Percentiles rank a stretch among this genome's conserved stretches.
These are phyloP conservation scores for Toxotes chatareus DNA, from an alignment of 2,113 vertebrate genomes.

Conservation along the genomic window DNA sequence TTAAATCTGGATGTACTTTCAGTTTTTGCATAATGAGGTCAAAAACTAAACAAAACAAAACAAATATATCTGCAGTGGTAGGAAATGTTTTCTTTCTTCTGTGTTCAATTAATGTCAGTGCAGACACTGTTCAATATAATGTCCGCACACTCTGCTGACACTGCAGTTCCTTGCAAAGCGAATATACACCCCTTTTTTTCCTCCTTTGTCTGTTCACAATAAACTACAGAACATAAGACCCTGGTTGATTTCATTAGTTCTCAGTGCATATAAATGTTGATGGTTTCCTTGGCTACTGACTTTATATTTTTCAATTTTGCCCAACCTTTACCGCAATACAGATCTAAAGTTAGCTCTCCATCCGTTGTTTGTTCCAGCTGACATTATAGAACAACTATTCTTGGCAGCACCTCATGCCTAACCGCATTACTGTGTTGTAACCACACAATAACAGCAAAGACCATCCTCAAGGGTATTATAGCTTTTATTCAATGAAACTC, in stretches of 20 bases:
- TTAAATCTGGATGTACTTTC: slow-evolving; percentile 31
- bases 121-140: slow-evolving; percentile 11
- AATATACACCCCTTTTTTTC: background rate
- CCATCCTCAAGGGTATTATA: background rate
- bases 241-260: slow-evolving; percentile 14
- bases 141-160: slow-evolving; percentile 6
- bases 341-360: slow-evolving; percentile 5
- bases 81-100: slow-evolving; percentile 19
- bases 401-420: slow-evolving; percentile 3
- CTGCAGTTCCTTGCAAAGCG: background rate
- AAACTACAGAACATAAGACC: background rate
- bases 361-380: background rate
- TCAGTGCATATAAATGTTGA: background rate
- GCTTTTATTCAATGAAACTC: slow-evolving; percentile 14
- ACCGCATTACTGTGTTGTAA: background rate
- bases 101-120: slow-evolving; percentile 32
- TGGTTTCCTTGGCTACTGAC: slow-evolving; percentile 17
- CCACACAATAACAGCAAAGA: slow-evolving; percentile 11
- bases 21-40: slow-evolving; percentile 50
- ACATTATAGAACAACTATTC: slow-evolving; percentile 14
- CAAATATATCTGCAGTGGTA: slow-evolving; percentile 16
- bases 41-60: slow-evolving; percentile 38
- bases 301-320: background rate
- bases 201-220: slow-evolving; percentile 18
- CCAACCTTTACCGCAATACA: background rate